Conservation (phyloP, 1,140 invertebrate genomes). For the Drosophila leontia region DNA sequence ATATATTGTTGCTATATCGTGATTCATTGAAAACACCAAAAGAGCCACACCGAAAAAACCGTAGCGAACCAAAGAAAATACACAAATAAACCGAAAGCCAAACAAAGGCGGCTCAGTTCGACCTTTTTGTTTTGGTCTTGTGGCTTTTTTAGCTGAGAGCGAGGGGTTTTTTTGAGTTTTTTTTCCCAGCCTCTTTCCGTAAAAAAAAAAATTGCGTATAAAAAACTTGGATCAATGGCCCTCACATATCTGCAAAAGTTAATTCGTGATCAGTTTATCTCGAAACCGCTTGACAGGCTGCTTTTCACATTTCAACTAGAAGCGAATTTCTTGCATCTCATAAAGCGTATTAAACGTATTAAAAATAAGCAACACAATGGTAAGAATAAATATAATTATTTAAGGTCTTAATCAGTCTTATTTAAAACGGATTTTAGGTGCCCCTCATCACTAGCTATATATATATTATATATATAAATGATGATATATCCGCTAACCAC, state of each 20-base stretch:
- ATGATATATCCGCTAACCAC: slow-evolving; percentile 4
- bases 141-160: slow-evolving; percentile 4
- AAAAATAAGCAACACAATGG: not conserved
- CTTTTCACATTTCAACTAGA: slow-evolving; percentile 9
- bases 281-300: slow-evolving; percentile 14
- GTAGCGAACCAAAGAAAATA: slow-evolving; percentile 31
- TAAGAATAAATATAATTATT: not conserved
- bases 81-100: slow-evolving; percentile 46
- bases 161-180: slow-evolving; percentile 1
- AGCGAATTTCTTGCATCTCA: not conserved
- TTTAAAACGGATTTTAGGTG: not conserved
- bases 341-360: slow-evolving; percentile 7
- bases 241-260: slow-evolving; percentile 17
- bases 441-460: not conserved
- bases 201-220: not conserved
- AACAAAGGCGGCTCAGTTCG: slow-evolving; percentile 62
- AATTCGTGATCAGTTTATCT: slow-evolving; percentile 14
- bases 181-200: slow-evolving; percentile 8
- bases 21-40: slow-evolving; percentile 43
- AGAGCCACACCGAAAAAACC: slow-evolving; percentile 13
- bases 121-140: slow-evolving; percentile 54
- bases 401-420: not conserved
- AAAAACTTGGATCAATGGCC: slow-evolving; percentile 8
- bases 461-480: not conserved
- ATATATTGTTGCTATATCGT: slow-evolving; percentile 25